Evolutionary conservation across 2,888 invertebrate genomes (phyloP), one percentile per base, ranked within the genome.

Genomic region (Drosophila paramelanica): DNA sequence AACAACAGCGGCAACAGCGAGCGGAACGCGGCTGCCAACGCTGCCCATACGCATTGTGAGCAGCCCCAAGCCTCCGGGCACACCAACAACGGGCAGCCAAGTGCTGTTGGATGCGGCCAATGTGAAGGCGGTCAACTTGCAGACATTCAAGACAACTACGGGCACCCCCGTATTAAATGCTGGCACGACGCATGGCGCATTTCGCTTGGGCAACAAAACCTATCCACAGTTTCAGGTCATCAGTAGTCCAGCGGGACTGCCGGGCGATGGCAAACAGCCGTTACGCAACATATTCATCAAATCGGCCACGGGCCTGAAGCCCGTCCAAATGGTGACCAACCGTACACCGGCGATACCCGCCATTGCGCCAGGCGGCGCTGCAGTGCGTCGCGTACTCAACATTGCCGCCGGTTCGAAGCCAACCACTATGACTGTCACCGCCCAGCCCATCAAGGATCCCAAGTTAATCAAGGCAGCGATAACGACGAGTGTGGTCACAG

Each of bases 11-110:
- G 7, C 39, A 3, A 82, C 89, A 41, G 81, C 42, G 14, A 43
- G 89, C 27, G 27, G 36, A 0, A 25, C 90, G 7, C 90, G 91
- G 7, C 74, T 91, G 20, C 82, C 86, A 61, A 53, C 73, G 5
- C 43, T 81, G 4, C 81, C 89, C 11, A 76, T 89, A 23, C 85
- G 71, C 55, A 56, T 79, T 57, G 33, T 82, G 20, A 73, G 60
- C 60, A 71, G n/a, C 36, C 53, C 81, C 0, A 82, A 82, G 17
- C 14, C 43, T 20, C 50, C 57, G 11, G 61, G 59, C 17, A 45
- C 75, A 31, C 17, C 53, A 4, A 25, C 59, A 25, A 50, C 69
- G 1, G 66, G 45, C 20, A 53, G 62, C 41, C 71, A 65, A 3
- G 33, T 83, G 13, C 11, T 83, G 27, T 17, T 88, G 8, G 83